phyloP scores from a whole-genome alignment of 2,888 invertebrate species.

The Tetranychus truncatus region DNA sequence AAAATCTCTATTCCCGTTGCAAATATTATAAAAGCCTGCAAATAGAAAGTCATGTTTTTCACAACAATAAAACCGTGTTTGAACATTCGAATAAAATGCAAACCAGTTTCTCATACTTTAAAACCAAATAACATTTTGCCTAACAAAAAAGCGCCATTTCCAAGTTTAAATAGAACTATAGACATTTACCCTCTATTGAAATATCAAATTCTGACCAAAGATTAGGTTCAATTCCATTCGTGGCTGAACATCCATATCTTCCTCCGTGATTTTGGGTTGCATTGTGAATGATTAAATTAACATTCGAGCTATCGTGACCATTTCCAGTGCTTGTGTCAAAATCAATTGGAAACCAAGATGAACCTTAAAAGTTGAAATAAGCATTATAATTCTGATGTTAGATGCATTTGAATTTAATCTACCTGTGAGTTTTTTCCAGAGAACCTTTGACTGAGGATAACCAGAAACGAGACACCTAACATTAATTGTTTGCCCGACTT shows the following conservation, averaged over 20 bases:
- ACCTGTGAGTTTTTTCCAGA: background rate
- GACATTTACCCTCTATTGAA: background rate
- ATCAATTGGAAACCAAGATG: background rate
- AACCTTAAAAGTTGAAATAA: background rate
- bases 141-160: background rate
- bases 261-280: background rate
- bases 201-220: background rate
- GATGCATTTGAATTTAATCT: background rate
- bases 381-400: too few relatives aligned
- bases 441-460: background rate
- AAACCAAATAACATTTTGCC: background rate
- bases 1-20: background rate
- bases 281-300: background rate
- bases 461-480: conserved; percentile 1
- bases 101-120: background rate
- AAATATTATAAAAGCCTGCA: too few relatives aligned
- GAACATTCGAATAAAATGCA: background rate
- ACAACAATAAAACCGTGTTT: too few relatives aligned
- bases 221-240: background rate
- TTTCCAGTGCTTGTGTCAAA: background rate
- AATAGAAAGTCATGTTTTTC: background rate
- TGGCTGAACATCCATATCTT: background rate
- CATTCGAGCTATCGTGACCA: background rate
- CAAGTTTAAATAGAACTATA: background rate
- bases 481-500: background rate